A percentile compares a stretch with the other conserved stretches of the same genome.
phyloP scores from a whole-genome alignment of 2,797 vertebrate species.

The Premnoplex brunnescens region DNA sequence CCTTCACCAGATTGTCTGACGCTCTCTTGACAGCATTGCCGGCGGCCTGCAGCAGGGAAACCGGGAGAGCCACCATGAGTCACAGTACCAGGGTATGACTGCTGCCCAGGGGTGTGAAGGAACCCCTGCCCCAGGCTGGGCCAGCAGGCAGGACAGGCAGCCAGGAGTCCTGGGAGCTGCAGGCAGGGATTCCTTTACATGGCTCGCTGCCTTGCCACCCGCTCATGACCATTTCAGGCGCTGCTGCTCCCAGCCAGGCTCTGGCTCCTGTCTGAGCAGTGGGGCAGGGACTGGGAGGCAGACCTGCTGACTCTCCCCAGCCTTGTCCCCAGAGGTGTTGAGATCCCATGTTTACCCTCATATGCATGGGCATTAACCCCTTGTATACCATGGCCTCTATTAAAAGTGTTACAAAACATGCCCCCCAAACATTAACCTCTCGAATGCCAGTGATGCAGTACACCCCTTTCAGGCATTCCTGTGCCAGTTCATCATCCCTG shows the following conservation, averaged over 20 bases:
- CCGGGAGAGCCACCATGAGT: accelerated
- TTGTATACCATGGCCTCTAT: background rate
- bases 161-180: background rate
- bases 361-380: background rate
- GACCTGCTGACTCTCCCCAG: background rate
- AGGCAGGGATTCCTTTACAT: conserved; percentile 31
- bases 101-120: background rate
- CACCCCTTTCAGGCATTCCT: background rate
- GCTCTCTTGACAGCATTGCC: conserved; percentile 96
- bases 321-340: accelerated
- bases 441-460: background rate
- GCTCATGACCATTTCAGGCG: conserved; percentile 59
- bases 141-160: background rate
- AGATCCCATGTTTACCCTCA: background rate
- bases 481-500: background rate
- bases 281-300: background rate
- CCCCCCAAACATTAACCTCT: background rate
- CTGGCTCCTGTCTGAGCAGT: background rate
- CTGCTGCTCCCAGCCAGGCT: background rate
- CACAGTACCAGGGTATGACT: background rate
- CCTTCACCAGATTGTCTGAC: conserved; percentile 95
- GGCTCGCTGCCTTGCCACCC: background rate
- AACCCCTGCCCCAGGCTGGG: background rate
- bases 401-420: background rate
- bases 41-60: conserved; percentile 79